These are phyloP conservation scores for Galaxias olidus DNA, from an alignment of 2,797 vertebrate species.

Conservation along the genomic window DNA sequence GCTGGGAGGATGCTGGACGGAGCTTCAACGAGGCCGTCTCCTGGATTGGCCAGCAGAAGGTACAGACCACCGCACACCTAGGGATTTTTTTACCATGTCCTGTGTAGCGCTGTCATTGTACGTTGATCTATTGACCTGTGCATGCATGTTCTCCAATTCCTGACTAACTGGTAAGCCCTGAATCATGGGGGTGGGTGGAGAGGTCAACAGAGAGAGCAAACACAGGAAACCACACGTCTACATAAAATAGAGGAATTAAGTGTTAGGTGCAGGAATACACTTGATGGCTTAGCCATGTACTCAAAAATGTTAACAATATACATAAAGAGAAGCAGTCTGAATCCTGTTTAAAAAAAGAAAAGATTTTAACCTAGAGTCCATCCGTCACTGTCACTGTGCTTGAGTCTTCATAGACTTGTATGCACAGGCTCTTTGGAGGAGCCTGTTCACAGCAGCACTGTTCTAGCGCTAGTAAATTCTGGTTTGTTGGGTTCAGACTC, in stretches of 20 bases:
- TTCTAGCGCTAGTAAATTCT: too few species aligned
- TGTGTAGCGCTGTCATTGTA: not conserved
- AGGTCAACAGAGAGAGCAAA: not conserved
- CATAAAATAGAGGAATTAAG: not conserved
- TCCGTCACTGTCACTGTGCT: not conserved
- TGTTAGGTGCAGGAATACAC: too few species aligned
- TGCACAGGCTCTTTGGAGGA: not conserved
- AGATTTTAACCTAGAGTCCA: not conserved
- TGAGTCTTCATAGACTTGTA: too few species aligned
- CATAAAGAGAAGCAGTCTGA: not conserved
- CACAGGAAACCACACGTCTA: constrained; percentile 2
- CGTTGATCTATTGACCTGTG: not conserved
- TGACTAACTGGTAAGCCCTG: not conserved
- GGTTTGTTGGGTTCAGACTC: not conserved
- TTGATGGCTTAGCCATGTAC: not conserved
- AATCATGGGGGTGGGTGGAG: not conserved
- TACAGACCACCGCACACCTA: constrained; percentile 12
- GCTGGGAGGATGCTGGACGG: constrained; percentile 63
- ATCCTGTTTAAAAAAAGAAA: not conserved
- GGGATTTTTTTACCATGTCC: too few species aligned
- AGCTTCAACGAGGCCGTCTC: constrained; percentile 64
- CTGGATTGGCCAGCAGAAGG: constrained; percentile 79
- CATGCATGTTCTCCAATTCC: not conserved
- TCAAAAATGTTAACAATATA: not conserved
- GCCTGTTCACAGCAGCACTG: not conserved